Evolutionary conservation across 2,113 vertebrate species (phyloP).

Genomic region (Pelvicachromis taeniatus): DNA sequence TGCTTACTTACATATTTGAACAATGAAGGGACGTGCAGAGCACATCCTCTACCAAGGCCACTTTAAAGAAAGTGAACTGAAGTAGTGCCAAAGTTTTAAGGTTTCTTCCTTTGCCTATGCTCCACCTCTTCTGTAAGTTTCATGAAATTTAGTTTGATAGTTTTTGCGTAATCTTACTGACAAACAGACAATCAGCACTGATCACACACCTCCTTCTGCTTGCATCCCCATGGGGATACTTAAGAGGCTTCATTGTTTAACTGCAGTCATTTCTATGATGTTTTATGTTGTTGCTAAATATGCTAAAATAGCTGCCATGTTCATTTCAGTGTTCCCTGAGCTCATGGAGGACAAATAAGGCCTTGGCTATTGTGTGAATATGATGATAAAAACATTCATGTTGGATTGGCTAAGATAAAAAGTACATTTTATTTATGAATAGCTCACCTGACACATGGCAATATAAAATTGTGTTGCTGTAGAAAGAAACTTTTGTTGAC

Average conservation of each 20-base stretch:
- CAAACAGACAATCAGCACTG: not conserved
- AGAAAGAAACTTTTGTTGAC: not conserved
- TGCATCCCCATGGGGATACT: not conserved
- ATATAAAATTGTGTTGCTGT: not conserved
- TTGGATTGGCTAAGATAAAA: not conserved
- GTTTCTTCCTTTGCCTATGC: not conserved
- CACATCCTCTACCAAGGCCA: not conserved
- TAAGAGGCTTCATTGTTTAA: not conserved
- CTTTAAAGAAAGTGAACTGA: not conserved
- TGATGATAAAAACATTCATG: not conserved
- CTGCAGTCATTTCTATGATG: not conserved
- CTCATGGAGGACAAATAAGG: not conserved
- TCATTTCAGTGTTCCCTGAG: not conserved
- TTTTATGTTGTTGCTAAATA: not conserved
- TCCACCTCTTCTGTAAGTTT: not conserved
- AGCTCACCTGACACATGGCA: not conserved
- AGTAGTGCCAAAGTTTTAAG: not conserved
- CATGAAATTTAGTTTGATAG: not conserved
- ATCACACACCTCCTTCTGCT: not conserved
- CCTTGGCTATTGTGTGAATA: not conserved
- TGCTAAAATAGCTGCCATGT: not conserved
- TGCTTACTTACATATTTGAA: not conserved
- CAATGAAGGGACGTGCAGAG: not conserved
- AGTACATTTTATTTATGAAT: not conserved
- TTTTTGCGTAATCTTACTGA: not conserved